Base-by-base conservation (phyloP, 2,113 vertebrate genomes). In the Syrmaticus mikado region DNA sequence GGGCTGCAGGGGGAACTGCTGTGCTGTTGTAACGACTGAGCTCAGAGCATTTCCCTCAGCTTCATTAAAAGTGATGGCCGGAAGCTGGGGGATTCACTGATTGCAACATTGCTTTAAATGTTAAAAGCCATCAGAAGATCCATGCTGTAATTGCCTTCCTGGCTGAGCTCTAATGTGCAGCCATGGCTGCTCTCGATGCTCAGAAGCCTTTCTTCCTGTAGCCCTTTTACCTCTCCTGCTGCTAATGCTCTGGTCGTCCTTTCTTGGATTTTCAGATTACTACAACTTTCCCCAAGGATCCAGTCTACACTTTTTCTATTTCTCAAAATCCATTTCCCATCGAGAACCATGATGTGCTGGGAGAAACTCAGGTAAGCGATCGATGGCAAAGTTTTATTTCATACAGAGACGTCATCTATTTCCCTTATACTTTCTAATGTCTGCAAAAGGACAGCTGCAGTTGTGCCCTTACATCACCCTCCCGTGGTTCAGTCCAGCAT, bases 231-330 rank as follows among this genome's bases (percentile, higher is more conserved):
- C 19, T 36, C 12, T 34, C 71, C 52, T 5, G 34, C 78, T 38
- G n/a, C 15, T 67, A n/a, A 32, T 4, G 2, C 62, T 79, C 84
- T 97, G 38, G 88, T 41, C 5, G 1, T 78, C 48, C 68, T 87
- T 72, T 34, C 78, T 79, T 80, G 20, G 5, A 32, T 80, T 53
- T 96, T 46, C 52, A 99, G 99, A 99, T 99, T 75, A 99, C 99
- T n/a, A 99, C 99, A 16, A 99, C 99, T 41, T 99, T 99, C 94
- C 99, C 99, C 72, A 99, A 99, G 97, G 99, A 99, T 97, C 99
- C 99, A 22, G 99, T 99, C 95, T 99, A 98, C 97, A 99, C 99
- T 61, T 99, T 99, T 97, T 98, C 98, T 93, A 98, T 98, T 89
- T 99, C 99, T 41, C 98, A 98, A 85, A 98, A 98, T 74, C 99